These are phyloP conservation scores for Laticauda colubrina DNA, from an alignment of 2,113 vertebrate species.

Conservation along the genomic window DNA sequence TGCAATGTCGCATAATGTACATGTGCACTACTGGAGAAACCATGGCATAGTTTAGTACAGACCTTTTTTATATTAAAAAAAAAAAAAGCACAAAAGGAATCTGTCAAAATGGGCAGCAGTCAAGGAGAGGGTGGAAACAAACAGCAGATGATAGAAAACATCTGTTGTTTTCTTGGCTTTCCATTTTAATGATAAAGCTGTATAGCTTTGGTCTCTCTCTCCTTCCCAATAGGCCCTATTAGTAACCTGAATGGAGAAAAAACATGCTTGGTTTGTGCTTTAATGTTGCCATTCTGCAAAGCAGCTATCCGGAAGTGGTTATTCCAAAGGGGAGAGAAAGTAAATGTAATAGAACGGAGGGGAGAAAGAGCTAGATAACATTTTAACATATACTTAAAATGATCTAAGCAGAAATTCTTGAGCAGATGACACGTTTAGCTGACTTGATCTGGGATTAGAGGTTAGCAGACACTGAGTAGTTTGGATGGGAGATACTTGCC, in stretches of 20 bases:
- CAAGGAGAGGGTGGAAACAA: slow-evolving; percentile 7
- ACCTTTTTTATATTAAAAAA: background rate
- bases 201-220: background rate
- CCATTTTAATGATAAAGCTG: slow-evolving; percentile 3
- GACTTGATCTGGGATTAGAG: background rate
- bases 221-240: background rate
- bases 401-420: background rate
- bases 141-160: slow-evolving; percentile 15
- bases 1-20: background rate
- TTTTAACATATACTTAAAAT: background rate
- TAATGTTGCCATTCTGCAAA: background rate
- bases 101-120: background rate
- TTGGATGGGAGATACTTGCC: background rate
- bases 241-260: background rate
- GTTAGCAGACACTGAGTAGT: background rate
- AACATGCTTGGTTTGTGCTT: background rate
- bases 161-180: slow-evolving; percentile 13
- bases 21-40: background rate
- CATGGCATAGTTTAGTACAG: background rate
- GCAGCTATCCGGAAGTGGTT: background rate
- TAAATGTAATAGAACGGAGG: background rate
- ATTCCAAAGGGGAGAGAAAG: background rate
- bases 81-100: background rate
- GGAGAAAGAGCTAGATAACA: background rate
- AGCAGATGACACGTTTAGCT: background rate